Percentiles rank a stretch among this genome's conserved stretches.
These are phyloP conservation scores for Brachionus asplanchnoidis DNA, from an alignment of 1,140 invertebrate species.

Conservation along the genomic window DNA sequence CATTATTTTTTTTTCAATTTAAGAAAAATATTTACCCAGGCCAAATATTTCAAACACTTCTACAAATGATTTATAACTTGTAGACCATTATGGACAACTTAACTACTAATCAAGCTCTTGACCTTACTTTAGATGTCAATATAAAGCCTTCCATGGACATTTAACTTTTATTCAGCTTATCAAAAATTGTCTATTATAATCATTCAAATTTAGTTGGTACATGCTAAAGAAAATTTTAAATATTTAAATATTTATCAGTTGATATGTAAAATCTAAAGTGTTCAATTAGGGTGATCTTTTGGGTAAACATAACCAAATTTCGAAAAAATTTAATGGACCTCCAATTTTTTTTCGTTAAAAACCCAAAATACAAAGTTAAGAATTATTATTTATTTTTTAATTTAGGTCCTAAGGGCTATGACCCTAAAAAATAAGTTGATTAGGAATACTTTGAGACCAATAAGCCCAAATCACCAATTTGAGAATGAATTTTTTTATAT, in stretches of 20 bases:
- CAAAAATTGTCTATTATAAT: not conserved
- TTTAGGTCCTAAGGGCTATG: not conserved
- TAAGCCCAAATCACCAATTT: not conserved
- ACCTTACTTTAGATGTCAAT: not conserved
- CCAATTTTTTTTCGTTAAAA: not conserved
- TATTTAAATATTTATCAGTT: not conserved
- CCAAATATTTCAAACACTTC: not conserved
- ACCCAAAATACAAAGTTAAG: not conserved
- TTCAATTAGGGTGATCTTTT: not conserved
- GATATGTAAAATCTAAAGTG: not conserved
- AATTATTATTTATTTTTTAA: not conserved
- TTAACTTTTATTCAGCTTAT: not conserved
- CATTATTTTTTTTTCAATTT: not conserved
- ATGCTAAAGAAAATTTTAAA: not conserved
- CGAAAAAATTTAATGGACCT: too few species aligned
- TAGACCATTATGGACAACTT: not conserved
- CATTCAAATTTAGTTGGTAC: not conserved
- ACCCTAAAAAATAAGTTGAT: not conserved
- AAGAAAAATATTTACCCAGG: not conserved
- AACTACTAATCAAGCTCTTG: not conserved
- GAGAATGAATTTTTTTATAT: not conserved
- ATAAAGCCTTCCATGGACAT: not conserved
- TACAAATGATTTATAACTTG: slow-evolving; percentile 23
- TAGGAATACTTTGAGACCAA: not conserved
- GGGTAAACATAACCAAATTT: not conserved